phyloP scores from a whole-genome alignment of 2,888 invertebrate species.

The Galerucella pusilla region DNA sequence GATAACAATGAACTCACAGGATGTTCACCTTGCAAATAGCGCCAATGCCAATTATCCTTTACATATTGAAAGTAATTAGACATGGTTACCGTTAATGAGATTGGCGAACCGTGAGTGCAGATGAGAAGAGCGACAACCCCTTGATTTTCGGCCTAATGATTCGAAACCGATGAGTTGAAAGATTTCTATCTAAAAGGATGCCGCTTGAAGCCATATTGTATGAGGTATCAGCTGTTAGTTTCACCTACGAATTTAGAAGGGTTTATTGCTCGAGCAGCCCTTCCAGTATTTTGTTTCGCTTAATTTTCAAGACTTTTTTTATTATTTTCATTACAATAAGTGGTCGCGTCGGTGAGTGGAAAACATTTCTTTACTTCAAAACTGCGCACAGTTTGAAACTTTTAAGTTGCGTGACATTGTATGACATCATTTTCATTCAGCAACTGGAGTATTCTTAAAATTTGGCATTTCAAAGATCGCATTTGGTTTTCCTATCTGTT shows the following conservation, averaged over 20 bases:
- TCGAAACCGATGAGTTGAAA: slow-evolving; percentile 29
- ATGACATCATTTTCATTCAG: too few species aligned
- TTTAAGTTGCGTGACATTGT: too few species aligned
- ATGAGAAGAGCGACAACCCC: slow-evolving; percentile 24
- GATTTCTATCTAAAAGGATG: slow-evolving; percentile 33
- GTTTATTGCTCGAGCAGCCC: background rate
- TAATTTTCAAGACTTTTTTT: background rate
- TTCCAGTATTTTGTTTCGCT: background rate
- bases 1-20: too few species aligned
- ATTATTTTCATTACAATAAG: background rate
- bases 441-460: too few species aligned
- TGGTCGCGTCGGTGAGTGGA: background rate
- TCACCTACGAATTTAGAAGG: background rate
- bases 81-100: slow-evolving; percentile 17
- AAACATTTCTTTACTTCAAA: too few species aligned
- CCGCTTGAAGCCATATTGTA: slow-evolving; percentile 21
- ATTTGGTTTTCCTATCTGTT: too few species aligned
- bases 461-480: too few species aligned
- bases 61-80: slow-evolving; percentile 21
- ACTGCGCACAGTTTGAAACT: too few species aligned
- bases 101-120: slow-evolving; percentile 21
- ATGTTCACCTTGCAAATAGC: background rate
- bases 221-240: slow-evolving; percentile 8
- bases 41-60: background rate
- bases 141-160: slow-evolving; percentile 37